Evolutionary conservation across 2,797 vertebrate genomes (phyloP).

Genomic region (Darevskia nairensis): DNA sequence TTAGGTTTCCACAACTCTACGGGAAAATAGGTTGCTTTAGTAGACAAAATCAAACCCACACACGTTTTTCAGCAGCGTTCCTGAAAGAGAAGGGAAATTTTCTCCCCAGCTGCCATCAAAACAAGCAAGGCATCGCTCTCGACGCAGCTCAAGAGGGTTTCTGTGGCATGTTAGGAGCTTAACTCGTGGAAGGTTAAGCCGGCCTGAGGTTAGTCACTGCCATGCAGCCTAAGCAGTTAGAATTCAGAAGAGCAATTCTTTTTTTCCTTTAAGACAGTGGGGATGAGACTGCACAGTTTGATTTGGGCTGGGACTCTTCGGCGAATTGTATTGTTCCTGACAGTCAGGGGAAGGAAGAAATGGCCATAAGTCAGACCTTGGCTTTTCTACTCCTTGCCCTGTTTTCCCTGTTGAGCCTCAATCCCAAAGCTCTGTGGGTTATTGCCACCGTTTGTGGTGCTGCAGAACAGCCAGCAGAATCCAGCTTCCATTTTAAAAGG

Average conservation of each 20-base stretch:
- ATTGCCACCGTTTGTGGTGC: not conserved
- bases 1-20: not conserved
- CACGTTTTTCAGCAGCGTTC: not conserved
- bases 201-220: conserved; percentile 36
- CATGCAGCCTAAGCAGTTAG: not conserved
- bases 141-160: not conserved
- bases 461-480: not conserved
- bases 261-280: no score
- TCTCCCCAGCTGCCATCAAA: conserved; percentile 49
- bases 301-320: no score
- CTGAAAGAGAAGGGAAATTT: conserved; percentile 6
- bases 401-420: no score
- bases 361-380: no score
- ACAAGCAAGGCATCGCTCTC: conserved; percentile 25
- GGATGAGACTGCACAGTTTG: no score
- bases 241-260: not conserved
- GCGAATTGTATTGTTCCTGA: no score
- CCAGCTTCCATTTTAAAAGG: no score
- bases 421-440: not conserved
- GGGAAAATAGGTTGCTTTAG: conserved; percentile 16
- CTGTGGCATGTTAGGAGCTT: not conserved
- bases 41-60: not conserved
- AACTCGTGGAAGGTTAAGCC: conserved; percentile 28
- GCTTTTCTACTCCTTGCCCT: no score
- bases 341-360: no score